A percentile compares a stretch with the other conserved stretches of the same genome.
Evolutionary conservation across 2,888 invertebrate genomes (phyloP).

Genomic region (Ischnus inquisitorius): DNA sequence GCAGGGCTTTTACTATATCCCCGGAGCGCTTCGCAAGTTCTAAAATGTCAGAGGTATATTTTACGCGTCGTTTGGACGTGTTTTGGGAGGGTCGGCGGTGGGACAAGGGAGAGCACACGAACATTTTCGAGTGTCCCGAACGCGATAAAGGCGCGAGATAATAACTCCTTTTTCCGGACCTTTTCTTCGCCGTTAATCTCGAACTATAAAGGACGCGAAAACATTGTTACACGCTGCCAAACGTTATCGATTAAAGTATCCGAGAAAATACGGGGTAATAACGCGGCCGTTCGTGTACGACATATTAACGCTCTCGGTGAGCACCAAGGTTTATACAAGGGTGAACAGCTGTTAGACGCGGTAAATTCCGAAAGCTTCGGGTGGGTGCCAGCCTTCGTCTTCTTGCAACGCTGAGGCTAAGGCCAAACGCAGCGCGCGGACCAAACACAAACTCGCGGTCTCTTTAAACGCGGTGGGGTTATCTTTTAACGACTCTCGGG

Average conservation of each 20-base stretch:
- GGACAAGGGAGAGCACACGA: not conserved
- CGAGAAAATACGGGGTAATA: slow-evolving; percentile 23
- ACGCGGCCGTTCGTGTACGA: slow-evolving; percentile 26
- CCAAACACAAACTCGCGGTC: slow-evolving; percentile 57
- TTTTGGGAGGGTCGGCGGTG: not conserved
- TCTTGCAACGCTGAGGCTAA: slow-evolving; percentile 24
- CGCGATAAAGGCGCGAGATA: not conserved
- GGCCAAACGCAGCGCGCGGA: slow-evolving; percentile 40
- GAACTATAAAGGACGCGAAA: slow-evolving; percentile 1
- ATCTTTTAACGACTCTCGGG: slow-evolving; percentile 76
- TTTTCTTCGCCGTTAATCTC: slow-evolving; percentile 13
- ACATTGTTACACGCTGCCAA: slow-evolving; percentile 10
- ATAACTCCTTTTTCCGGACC: slow-evolving; percentile 1
- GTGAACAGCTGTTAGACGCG: slow-evolving; percentile 61
- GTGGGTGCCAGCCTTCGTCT: slow-evolving; percentile 19
- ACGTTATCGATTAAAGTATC: slow-evolving; percentile 38
- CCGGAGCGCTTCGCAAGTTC: slow-evolving; percentile 33
- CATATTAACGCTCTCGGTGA: slow-evolving; percentile 48
- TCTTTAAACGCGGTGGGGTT: slow-evolving; percentile 71
- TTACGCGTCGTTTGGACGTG: slow-evolving; percentile 11
- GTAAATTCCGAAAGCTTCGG: slow-evolving; percentile 61
- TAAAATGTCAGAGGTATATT: slow-evolving; percentile 28
- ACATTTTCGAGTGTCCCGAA: not conserved
- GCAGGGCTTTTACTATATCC: not conserved
- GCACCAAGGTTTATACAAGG: slow-evolving; percentile 30